phyloP scores from a whole-genome alignment of 2,888 invertebrate species.

The Adelognathus sp. region DNA sequence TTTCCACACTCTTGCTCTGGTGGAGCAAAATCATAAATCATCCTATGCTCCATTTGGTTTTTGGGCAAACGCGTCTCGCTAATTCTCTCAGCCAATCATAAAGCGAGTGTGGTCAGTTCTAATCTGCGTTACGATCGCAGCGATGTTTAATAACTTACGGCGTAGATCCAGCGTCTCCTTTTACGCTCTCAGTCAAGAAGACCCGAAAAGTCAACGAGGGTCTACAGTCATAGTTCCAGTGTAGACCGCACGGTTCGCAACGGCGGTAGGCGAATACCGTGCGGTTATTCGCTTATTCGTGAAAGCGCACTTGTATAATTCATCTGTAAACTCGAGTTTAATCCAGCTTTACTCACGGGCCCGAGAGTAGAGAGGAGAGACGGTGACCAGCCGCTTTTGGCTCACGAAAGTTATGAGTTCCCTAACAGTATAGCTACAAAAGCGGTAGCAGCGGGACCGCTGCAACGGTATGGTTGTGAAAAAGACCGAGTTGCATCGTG shows the following conservation, averaged over 20 bases:
- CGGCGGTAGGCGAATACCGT: background rate
- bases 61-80: background rate
- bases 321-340: slow-evolving; percentile 67
- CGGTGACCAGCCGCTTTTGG: slow-evolving; percentile 57
- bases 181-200: background rate
- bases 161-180: background rate
- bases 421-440: slow-evolving; percentile 9
- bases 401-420: slow-evolving; percentile 62
- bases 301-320: slow-evolving; percentile 62
- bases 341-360: slow-evolving; percentile 65
- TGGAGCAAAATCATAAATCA: too few species aligned
- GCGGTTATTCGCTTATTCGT: background rate
- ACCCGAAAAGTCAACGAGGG: background rate
- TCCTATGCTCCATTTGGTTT: background rate
- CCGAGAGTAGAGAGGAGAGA: slow-evolving; percentile 23
- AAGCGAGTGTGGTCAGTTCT: background rate
- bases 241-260: background rate
- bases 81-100: background rate
- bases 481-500: slow-evolving; percentile 42
- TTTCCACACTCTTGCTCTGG: too few species aligned
- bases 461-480: slow-evolving; percentile 27
- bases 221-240: background rate
- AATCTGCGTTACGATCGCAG: background rate
- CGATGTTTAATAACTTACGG: slow-evolving; percentile 44
- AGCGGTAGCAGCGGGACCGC: slow-evolving; percentile 1